Base-by-base conservation (phyloP, 2,113 vertebrate species). In the Panthera leo region DNA sequence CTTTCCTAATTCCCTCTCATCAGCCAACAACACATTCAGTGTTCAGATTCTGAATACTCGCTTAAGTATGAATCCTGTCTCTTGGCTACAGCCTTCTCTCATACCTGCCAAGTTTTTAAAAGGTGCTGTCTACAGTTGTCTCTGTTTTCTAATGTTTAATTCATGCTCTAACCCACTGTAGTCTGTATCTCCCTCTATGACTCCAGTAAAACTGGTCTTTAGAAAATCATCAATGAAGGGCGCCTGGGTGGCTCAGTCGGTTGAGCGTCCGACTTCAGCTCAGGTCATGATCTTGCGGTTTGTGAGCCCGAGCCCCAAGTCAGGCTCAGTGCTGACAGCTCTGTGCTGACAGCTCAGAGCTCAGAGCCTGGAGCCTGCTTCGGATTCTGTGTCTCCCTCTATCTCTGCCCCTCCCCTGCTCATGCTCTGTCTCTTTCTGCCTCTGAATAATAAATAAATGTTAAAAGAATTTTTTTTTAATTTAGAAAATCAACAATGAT, bases 131-230 rank as follows among this genome's bases (percentile, higher is more conserved):
- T 75, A 36, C 12, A 55, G 67, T 61, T 25, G 27, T 31, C 51
- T 71, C 83, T 79, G 27, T 86, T 87, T 94, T 61, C 34, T 90
- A 94, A 73, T 34, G 42, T 68, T 96, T 58, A 68, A 79, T 79
- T 48, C 36, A 80, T 11, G 18, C 51, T 91, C 31, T 73, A 80
- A 65, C n/a, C 29, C 25, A 27, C 5, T 36, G 7, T 61, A 79
- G 31, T 80, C 55, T 82, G 13, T 58, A 12, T 45, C 63, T 58
- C 42, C 31, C 12, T 39, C 63, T 19, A 63, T 3, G 34, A 34
- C 10, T 25, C 68, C 89, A 76, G 5, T 75, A 86, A 83, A 94
- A 82, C 55, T 71, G 29, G 27, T 91, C 36, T 87, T 88, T 63
- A 29, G 76, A 94, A 96, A 78, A 82, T 21, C 15, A 76, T 83